A percentile compares a stretch with the other conserved stretches of the same genome.
These are phyloP conservation scores for Leistus spinibarbis DNA, from an alignment of 2,888 invertebrate species.

Conservation along the genomic window DNA sequence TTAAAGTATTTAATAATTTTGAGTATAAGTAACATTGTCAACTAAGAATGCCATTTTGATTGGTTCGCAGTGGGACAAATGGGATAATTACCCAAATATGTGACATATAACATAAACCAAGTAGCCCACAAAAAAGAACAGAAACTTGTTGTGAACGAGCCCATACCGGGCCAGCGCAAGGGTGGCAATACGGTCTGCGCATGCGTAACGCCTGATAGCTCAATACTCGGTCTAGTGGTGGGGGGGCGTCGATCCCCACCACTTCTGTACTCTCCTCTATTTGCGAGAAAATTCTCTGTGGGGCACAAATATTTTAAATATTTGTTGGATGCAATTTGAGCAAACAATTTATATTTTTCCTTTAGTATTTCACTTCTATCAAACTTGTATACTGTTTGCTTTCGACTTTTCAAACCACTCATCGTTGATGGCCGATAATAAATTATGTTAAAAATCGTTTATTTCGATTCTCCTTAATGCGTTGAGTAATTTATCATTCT, in stretches of 20 bases:
- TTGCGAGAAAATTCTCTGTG: background rate
- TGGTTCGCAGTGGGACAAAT: background rate
- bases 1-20: background rate
- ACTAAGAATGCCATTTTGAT: background rate
- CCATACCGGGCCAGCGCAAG: slow-evolving; percentile 13
- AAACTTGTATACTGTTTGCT: too few relatives aligned
- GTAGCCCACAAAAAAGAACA: slow-evolving; percentile 12
- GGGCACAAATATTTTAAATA: background rate
- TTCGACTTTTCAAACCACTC: too few relatives aligned
- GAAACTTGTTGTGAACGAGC: slow-evolving; percentile 29
- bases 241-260: slow-evolving; percentile 20
- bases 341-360: background rate
- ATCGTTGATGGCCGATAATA: too few relatives aligned
- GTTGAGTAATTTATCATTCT: too few relatives aligned
- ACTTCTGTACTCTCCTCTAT: slow-evolving; percentile 13
- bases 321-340: background rate
- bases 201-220: slow-evolving; percentile 27
- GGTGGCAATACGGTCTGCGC: slow-evolving; percentile 19
- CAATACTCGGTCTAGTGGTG: slow-evolving; percentile 20
- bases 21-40: background rate
- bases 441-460: too few relatives aligned
- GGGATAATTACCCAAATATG: slow-evolving; percentile 18
- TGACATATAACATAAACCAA: slow-evolving; percentile 19
- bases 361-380: too few relatives aligned
- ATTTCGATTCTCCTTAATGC: too few relatives aligned